Conservation (phyloP, 2,113 vertebrate species). For the Crotalus viridis region DNA sequence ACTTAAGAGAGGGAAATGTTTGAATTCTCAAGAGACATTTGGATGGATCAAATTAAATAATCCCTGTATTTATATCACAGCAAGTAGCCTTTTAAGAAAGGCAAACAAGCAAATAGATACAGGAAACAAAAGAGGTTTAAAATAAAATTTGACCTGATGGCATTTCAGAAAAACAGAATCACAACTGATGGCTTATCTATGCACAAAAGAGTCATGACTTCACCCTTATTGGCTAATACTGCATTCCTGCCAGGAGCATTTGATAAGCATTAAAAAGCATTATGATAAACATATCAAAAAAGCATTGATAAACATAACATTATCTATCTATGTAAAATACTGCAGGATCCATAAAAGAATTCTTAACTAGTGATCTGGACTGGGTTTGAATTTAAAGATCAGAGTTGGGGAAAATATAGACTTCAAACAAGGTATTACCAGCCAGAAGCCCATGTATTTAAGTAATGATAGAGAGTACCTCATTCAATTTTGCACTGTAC, state of each 20-base stretch:
- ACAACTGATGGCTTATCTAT: conserved; percentile 8
- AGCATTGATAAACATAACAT: not conserved
- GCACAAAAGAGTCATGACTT: not conserved
- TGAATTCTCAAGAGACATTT: not conserved
- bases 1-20: conserved; percentile 40
- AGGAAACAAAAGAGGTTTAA: not conserved
- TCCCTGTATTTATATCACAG: not conserved
- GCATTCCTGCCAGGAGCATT: not conserved
- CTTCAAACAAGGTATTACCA: not conserved
- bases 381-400: not conserved
- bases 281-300: not conserved
- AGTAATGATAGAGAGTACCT: not conserved
- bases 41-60: not conserved
- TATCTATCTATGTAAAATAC: not conserved
- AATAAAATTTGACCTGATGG: not conserved
- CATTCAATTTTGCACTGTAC: not conserved
- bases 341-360: not conserved
- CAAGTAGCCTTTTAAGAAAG: not conserved
- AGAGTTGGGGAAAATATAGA: not conserved
- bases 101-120: not conserved
- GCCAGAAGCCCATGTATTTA: not conserved
- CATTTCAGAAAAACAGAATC: not conserved
- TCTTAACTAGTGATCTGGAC: not conserved
- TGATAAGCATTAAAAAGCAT: not conserved
- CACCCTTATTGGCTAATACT: not conserved